Conservation (phyloP, 2,888 invertebrate genomes). For the Papilio demoleus region DNA sequence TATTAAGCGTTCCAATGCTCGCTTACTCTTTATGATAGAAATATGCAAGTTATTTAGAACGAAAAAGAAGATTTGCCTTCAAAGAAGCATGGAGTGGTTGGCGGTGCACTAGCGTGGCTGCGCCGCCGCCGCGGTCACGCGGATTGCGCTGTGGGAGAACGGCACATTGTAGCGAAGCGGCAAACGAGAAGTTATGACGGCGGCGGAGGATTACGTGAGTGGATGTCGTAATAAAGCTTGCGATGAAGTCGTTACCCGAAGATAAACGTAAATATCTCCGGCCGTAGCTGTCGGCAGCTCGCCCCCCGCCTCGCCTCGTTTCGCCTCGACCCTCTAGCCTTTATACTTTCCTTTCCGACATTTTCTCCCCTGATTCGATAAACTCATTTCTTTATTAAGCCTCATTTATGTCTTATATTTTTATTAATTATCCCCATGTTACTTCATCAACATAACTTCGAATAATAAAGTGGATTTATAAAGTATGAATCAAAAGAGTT, state of each 20-base stretch:
- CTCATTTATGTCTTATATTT: slow-evolving; percentile 42
- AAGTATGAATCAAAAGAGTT: too few species aligned
- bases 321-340: slow-evolving; percentile 54
- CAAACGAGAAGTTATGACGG: slow-evolving; percentile 83
- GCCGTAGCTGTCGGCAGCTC: slow-evolving; percentile 68
- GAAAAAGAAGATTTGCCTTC: slow-evolving; percentile 43
- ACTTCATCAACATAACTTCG: neutral
- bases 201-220: slow-evolving; percentile 82
- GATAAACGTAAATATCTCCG: slow-evolving; percentile 83
- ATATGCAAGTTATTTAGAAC: neutral
- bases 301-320: slow-evolving; percentile 46
- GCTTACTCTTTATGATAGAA: neutral
- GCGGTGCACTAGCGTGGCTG: slow-evolving; percentile 53
- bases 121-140: slow-evolving; percentile 52
- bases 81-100: slow-evolving; percentile 44
- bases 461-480: neutral
- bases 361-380: slow-evolving; percentile 54
- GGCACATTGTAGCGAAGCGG: slow-evolving; percentile 76
- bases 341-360: slow-evolving; percentile 47
- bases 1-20: neutral
- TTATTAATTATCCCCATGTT: slow-evolving; percentile 1
- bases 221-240: slow-evolving; percentile 84
- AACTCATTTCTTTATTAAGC: slow-evolving; percentile 51
- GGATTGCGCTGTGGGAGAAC: slow-evolving; percentile 65
- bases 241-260: slow-evolving; percentile 83